Evolutionary conservation across 1,140 invertebrate species (phyloP).

Genomic region (Potamilus streckersoni): DNA sequence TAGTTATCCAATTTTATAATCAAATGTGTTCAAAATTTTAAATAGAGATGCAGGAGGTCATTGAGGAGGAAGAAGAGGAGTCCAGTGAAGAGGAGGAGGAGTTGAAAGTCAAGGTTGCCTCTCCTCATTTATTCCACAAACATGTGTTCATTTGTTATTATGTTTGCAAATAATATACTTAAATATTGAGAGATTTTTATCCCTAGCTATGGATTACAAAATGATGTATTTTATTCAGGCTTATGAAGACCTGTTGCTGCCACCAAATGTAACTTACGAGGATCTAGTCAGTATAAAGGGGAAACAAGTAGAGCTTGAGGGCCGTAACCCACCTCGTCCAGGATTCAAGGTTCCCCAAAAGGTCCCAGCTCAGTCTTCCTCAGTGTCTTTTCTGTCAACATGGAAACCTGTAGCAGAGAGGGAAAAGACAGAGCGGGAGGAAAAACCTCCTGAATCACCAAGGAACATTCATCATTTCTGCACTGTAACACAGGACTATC

Average conservation of each 20-base stretch:
- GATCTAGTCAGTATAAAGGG: conserved; percentile 51
- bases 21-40: no score
- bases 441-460: conserved; percentile 11
- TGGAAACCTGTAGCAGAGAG: conserved; percentile 40
- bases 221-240: conserved; percentile 31
- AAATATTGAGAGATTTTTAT: no score
- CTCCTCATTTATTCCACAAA: neutral
- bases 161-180: neutral
- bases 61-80: conserved; percentile 44
- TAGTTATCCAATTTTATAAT: no score
- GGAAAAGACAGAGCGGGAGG: conserved; percentile 15
- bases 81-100: conserved; percentile 27
- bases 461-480: conserved; percentile 61
- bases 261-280: conserved; percentile 45
- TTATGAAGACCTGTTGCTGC: conserved; percentile 46
- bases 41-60: conserved; percentile 41
- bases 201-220: neutral
- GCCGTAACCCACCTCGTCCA: conserved; percentile 28
- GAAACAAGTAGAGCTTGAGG: conserved; percentile 33
- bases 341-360: conserved; percentile 7
- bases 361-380: conserved; percentile 23
- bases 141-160: neutral
- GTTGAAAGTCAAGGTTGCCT: neutral
- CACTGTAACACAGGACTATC: conserved; percentile 46
- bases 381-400: conserved; percentile 48